Percentiles rank a stretch among this genome's conserved stretches.
phyloP scores from a whole-genome alignment of 2,113 vertebrate genomes.

The Boleophthalmus pectinirostris region DNA sequence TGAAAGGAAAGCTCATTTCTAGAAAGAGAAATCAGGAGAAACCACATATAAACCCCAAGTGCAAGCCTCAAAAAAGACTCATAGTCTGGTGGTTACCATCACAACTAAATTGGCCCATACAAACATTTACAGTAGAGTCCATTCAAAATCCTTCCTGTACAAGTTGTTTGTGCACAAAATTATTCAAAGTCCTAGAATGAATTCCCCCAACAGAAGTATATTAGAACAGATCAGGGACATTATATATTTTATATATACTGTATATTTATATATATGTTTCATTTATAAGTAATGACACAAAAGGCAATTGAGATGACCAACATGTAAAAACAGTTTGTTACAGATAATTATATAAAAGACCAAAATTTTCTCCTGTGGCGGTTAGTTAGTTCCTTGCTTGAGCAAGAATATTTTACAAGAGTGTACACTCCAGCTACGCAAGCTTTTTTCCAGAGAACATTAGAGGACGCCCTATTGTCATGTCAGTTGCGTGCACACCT shows the following conservation, averaged over 20 bases:
- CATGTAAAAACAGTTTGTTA: slow-evolving; percentile 81
- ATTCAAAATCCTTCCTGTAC: slow-evolving; percentile 62
- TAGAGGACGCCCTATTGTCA: slow-evolving; percentile 58
- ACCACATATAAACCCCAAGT: slow-evolving; percentile 49
- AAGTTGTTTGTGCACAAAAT: slow-evolving; percentile 54
- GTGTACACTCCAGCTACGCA: slow-evolving; percentile 63
- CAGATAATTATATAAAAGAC: slow-evolving; percentile 82
- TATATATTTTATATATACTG: slow-evolving; percentile 64
- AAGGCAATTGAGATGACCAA: slow-evolving; percentile 80
- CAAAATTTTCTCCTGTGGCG: slow-evolving; percentile 54
- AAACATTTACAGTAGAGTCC: slow-evolving; percentile 57
- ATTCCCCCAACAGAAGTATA: slow-evolving; percentile 66
- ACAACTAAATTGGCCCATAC: slow-evolving; percentile 39
- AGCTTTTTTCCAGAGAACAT: slow-evolving; percentile 55
- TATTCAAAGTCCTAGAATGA: slow-evolving; percentile 65
- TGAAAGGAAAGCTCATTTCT: slow-evolving; percentile 64
- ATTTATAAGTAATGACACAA: slow-evolving; percentile 81
- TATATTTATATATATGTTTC: slow-evolving; percentile 68
- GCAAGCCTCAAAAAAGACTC: slow-evolving; percentile 41
- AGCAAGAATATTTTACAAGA: slow-evolving; percentile 75
- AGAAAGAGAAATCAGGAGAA: slow-evolving; percentile 64
- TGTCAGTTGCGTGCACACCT: slow-evolving; percentile 60
- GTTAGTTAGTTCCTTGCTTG: slow-evolving; percentile 70
- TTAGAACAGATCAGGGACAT: slow-evolving; percentile 69
- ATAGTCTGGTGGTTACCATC: slow-evolving; percentile 45